Evolutionary conservation across 2,797 vertebrate genomes (phyloP).

Genomic region (Clarias laeviceps): DNA sequence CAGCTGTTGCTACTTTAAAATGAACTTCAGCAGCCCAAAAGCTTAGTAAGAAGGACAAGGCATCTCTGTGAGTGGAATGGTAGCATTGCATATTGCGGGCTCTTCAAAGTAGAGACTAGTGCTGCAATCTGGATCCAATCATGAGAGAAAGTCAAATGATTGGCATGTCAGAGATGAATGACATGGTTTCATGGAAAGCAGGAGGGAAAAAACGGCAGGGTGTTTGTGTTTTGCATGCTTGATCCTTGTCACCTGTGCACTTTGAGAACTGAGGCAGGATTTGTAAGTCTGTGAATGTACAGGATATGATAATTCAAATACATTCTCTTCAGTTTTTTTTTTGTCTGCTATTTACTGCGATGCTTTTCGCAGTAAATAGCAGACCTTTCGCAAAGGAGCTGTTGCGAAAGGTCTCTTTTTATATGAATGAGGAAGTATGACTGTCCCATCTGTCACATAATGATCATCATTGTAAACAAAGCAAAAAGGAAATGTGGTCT

Average conservation of each 20-base stretch:
- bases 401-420: background rate
- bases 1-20: conserved; percentile 37
- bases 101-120: conserved; percentile 38
- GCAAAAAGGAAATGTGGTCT: background rate
- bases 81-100: conserved; percentile 33
- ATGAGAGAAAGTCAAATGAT: conserved; percentile 47
- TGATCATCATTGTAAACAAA: conserved; percentile 5
- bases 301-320: conserved; percentile 12
- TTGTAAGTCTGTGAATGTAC: conserved; percentile 5
- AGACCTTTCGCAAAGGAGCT: background rate
- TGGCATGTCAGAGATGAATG: conserved; percentile 41
- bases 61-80: conserved; percentile 43
- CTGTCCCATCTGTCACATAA: conserved; percentile 19
- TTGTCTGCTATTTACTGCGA: background rate
- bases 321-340: background rate
- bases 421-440: conserved; percentile 13
- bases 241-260: conserved; percentile 36
- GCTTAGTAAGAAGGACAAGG: conserved; percentile 16
- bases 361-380: too few relatives aligned
- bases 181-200: conserved; percentile 38
- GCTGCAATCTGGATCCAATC: conserved; percentile 56
- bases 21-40: conserved; percentile 58
- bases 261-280: background rate
- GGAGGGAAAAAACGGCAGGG: background rate
- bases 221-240: conserved; percentile 23